Conservation (phyloP, 2,113 vertebrate genomes). For the Neofelis nebulosa region DNA sequence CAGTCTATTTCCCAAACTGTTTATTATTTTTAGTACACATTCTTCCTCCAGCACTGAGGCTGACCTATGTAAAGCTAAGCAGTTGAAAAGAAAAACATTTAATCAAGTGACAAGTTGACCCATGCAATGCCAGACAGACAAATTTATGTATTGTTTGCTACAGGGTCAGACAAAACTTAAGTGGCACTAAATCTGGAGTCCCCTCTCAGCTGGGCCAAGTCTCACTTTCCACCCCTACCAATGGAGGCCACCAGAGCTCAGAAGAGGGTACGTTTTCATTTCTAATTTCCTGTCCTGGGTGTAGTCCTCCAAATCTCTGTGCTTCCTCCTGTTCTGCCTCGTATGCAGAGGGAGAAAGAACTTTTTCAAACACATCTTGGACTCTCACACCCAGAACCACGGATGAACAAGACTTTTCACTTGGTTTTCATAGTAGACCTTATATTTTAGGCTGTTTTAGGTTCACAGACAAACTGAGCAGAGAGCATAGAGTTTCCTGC, state of each 20-base stretch:
- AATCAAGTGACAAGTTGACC: background rate
- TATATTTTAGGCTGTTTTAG: background rate
- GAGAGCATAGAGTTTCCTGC: background rate
- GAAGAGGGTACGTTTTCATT: background rate
- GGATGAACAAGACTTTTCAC: background rate
- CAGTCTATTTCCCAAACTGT: slow-evolving; percentile 26
- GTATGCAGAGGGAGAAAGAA: background rate
- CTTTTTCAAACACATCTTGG: background rate
- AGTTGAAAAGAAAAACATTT: slow-evolving; percentile 15
- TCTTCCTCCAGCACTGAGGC: background rate
- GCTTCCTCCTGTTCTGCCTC: background rate
- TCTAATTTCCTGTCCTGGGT: background rate
- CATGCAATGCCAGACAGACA: background rate
- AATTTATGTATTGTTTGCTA: background rate
- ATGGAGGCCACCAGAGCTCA: background rate
- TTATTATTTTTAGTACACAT: slow-evolving; percentile 44
- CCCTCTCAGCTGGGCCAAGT: background rate
- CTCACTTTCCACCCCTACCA: background rate
- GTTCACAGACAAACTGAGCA: background rate
- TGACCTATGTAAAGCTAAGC: slow-evolving; percentile 28
- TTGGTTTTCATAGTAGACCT: background rate
- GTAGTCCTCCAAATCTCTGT: background rate
- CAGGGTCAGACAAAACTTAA: background rate
- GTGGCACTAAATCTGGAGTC: background rate
- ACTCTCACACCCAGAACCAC: background rate